A percentile compares a stretch with the other conserved stretches of the same genome.
phyloP scores from a whole-genome alignment of 2,113 vertebrate species.

The Glaucidium brasilianum region DNA sequence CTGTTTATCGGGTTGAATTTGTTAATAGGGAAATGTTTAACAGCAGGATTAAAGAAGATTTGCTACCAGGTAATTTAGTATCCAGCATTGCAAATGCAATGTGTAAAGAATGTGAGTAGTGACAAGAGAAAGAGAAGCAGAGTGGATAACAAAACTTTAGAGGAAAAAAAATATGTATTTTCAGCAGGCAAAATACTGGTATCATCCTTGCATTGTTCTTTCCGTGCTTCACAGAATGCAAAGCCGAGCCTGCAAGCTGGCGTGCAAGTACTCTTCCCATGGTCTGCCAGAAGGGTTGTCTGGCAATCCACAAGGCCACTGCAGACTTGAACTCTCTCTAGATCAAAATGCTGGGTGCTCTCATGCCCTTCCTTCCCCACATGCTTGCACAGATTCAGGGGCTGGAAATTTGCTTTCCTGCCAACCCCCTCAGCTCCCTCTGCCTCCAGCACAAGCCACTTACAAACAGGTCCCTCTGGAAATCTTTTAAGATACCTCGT shows the following conservation, averaged over 20 bases:
- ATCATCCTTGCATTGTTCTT: background rate
- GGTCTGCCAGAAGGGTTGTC: background rate
- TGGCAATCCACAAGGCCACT: background rate
- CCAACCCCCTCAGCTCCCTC: background rate
- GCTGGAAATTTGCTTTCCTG: background rate
- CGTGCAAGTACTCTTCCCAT: background rate
- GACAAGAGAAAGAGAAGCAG: background rate
- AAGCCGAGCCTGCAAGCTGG: background rate
- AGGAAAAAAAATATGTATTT: background rate
- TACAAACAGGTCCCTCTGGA: background rate
- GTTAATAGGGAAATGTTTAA: background rate
- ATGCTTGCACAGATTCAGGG: background rate
- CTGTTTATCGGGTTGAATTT: background rate
- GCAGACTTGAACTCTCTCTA: background rate
- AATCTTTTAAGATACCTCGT: background rate
- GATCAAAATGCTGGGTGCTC: background rate
- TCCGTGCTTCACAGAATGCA: background rate
- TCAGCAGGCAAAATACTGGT: background rate
- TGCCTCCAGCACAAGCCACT: background rate
- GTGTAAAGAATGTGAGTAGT: background rate
- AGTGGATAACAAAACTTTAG: background rate
- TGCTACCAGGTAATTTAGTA: background rate
- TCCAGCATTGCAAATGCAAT: background rate
- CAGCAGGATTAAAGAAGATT: background rate
- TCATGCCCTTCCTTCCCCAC: background rate